Conservation (phyloP, 2,888 invertebrate species). For the Eristalis tenax region DNA sequence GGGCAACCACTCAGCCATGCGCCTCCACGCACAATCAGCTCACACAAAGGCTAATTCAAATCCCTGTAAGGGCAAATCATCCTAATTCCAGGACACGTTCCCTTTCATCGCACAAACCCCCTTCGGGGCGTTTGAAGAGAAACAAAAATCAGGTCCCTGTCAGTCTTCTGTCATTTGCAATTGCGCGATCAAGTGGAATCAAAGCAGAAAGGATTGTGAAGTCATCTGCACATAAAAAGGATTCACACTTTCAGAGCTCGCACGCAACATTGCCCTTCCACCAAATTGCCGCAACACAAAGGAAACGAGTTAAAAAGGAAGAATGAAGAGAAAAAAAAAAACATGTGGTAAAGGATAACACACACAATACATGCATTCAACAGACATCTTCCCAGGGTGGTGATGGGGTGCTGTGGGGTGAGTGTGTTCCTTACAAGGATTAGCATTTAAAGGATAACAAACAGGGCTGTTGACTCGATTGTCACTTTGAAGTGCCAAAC, state of each 20-base stretch:
- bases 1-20: conserved; percentile 3
- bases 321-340: conserved; percentile 32
- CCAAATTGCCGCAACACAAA: conserved; percentile 14
- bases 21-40: conserved; percentile 17
- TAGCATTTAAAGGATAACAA: conserved; percentile 70
- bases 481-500: conserved; percentile 71
- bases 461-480: conserved; percentile 68
- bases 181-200: conserved; percentile 49
- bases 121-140: conserved; percentile 17
- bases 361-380: conserved; percentile 23
- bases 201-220: conserved; percentile 45
- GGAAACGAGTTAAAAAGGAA: neutral
- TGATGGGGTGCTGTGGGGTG: neutral
- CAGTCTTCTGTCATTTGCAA: conserved; percentile 60
- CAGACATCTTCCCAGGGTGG: neutral
- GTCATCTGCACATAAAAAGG: conserved; percentile 41
- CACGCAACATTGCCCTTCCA: conserved; percentile 37
- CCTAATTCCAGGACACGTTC: conserved; percentile 16
- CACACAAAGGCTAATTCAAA: conserved; percentile 39
- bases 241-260: conserved; percentile 38
- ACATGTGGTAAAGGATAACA: conserved; percentile 65
- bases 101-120: conserved; percentile 8
- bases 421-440: conserved; percentile 41
- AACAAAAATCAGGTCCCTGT: conserved; percentile 18
- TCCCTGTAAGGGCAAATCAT: conserved; percentile 27